Evolutionary conservation across 2,888 invertebrate genomes (phyloP), one percentile per base, ranked within the genome.

Genomic region (Papilio demoleus): DNA sequence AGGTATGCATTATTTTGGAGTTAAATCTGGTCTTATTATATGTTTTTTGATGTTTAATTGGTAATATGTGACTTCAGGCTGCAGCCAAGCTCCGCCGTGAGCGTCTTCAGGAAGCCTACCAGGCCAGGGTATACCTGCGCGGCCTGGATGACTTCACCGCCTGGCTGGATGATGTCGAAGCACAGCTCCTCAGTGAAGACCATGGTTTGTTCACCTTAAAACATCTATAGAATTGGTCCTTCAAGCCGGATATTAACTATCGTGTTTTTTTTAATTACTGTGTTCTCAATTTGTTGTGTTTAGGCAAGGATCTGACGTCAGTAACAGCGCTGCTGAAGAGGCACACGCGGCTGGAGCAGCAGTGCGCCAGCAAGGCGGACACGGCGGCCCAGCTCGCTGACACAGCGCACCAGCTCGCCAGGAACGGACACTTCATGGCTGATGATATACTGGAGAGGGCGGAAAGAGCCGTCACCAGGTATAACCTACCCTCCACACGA

Each of bases 111-210:
- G 97, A 99, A 83, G 98, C 99, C 0, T 97, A 98, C 87, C 97
- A 98, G 86, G 98, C 98, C 0, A 86, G 98, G 14, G 93, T 97
- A 58, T 98, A 97, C 84, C 95, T 96, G 74, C 94, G 99, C 6
- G 97, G 96, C 0, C 89, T 99, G 66, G 99, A 99, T 78, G 99
- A 99, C 88, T 96, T 99, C 82, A 97, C 97, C 77, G 93, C 95
- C 14, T 99, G 99, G 99, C 95, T 99, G 87, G 97, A 97, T 77
- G 98, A 98, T 68, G 93, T 94, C 8, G 93, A 93, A 72, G 77
- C 90, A 0, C 92, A 92, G 70, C 84, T 93, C 60, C 86, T 92
- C 22, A 92, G 92, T 76, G 92, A 93, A 50, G 93, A 93, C 70
- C 93, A 92, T 45, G 92, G 91, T 91, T n/a, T n/a, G n/a, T n/a